Percentiles rank a stretch among this genome's conserved stretches.
Evolutionary conservation across 1,140 invertebrate species (phyloP).

Genomic region (Lanistes nyassanus): DNA sequence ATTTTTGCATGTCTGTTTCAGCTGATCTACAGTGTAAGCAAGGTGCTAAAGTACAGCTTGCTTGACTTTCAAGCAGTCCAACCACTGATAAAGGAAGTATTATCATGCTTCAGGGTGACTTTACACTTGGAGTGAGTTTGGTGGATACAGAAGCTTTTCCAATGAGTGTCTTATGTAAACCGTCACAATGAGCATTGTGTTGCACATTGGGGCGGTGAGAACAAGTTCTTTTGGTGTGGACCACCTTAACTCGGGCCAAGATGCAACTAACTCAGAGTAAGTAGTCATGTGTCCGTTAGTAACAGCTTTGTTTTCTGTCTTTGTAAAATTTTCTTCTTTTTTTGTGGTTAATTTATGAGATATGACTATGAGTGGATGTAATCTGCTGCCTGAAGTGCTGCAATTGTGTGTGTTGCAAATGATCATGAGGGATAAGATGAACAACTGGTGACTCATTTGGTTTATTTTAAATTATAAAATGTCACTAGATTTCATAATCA

Average conservation of each 20-base stretch:
- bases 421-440: background rate
- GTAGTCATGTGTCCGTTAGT: background rate
- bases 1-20: no score
- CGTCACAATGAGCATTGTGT: slow-evolving; percentile 37
- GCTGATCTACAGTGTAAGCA: no score
- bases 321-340: background rate
- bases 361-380: background rate
- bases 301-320: background rate
- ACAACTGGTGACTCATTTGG: background rate
- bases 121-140: background rate
- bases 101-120: slow-evolving; percentile 2
- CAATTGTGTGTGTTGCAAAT: background rate
- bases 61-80: no score
- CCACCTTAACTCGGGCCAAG: slow-evolving; percentile 31
- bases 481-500: no score
- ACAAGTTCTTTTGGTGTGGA: slow-evolving; percentile 18
- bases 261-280: slow-evolving; percentile 37
- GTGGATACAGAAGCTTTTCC: background rate
- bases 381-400: background rate
- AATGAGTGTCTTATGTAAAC: slow-evolving; percentile 21
- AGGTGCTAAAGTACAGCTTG: no score
- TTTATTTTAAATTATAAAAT: background rate
- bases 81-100: background rate
- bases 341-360: background rate
- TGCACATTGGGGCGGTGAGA: slow-evolving; percentile 38